These are phyloP conservation scores for Oreohelix idahoensis DNA, from an alignment of 1,140 invertebrate species.

Conservation along the genomic window DNA sequence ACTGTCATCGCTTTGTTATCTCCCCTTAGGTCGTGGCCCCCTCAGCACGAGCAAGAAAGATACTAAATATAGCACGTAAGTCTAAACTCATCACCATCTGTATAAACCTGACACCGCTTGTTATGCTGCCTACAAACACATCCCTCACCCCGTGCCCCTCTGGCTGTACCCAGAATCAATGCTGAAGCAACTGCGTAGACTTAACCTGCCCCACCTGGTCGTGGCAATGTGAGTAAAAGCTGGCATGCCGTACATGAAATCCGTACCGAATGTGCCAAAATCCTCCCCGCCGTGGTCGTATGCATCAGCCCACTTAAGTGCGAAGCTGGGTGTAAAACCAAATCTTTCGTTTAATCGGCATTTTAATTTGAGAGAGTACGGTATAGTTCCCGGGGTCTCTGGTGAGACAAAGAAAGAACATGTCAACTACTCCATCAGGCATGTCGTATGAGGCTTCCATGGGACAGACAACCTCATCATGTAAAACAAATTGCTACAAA, in stretches of 20 bases:
- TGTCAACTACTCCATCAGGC: too few species aligned
- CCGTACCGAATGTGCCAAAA: background rate
- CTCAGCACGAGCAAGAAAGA: background rate
- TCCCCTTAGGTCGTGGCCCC: background rate
- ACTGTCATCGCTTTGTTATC: background rate
- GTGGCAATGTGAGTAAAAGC: background rate
- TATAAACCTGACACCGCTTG: slow-evolving; percentile 1
- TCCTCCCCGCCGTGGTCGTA: background rate
- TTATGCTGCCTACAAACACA: slow-evolving; percentile 1
- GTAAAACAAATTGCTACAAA: too few species aligned
- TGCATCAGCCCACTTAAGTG: background rate
- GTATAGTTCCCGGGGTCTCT: too few species aligned
- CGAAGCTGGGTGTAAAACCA: background rate
- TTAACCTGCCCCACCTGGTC: background rate
- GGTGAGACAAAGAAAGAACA: too few species aligned
- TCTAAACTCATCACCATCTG: slow-evolving; percentile 6
- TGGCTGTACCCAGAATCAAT: background rate
- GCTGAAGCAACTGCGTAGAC: background rate
- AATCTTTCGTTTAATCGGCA: background rate
- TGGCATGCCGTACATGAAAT: background rate
- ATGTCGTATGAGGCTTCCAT: too few species aligned
- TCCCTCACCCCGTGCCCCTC: background rate
- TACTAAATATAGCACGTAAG: background rate
- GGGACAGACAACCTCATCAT: too few species aligned
- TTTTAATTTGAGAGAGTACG: too few species aligned